Evolutionary conservation across 2,797 vertebrate genomes (phyloP), one percentile per base, ranked within the genome.

Genomic region (Cirrhinus molitorella): DNA sequence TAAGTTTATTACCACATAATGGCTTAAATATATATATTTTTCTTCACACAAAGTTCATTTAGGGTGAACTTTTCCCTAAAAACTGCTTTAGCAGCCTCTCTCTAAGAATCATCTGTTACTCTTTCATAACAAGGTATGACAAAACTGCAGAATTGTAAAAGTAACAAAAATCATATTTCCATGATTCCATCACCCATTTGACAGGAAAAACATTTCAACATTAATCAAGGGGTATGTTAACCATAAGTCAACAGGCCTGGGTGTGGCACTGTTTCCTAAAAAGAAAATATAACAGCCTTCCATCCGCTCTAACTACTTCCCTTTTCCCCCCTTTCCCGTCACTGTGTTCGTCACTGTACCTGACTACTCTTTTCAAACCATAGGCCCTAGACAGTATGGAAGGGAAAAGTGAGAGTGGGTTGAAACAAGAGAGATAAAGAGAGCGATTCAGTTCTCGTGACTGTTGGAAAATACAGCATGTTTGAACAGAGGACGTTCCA

Each of bases 401-500:
- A 67, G 78, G n/a, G 53, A 74, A 78, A 55, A 73, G 23, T 59
- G 34, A 83, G 76, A 67, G 49, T 68, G 71, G 67, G 63, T 53
- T 75, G 25, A 53, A 65, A 47, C n/a, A 55, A 47, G 17, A 23
- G 43, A 78, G 31, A 70, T n/a, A 55, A 87, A 81, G 87, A 55
- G 28, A 57, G 71, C 85, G 88, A 87, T 89, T 88, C 81, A 88
- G 86, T 90, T 87, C 90, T 88, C 85, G 88, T 89, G 92, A 92
- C 90, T 85, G 85, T 87, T 90, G 88, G 86, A 89, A 90, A 91
- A 91, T 78, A 81, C 91, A 91, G 91, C 89, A 91, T 94, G 92
- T 92, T 93, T 85, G 75, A 90, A 89, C 88, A 72, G 87, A 91
- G 89, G 90, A 92, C 91, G 91, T 91, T 94, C 91, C 92, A 92